Percentiles rank a stretch among this genome's conserved stretches.
These are phyloP conservation scores for Tapirus indicus DNA, from an alignment of 2,797 vertebrate species.

Conservation along the genomic window DNA sequence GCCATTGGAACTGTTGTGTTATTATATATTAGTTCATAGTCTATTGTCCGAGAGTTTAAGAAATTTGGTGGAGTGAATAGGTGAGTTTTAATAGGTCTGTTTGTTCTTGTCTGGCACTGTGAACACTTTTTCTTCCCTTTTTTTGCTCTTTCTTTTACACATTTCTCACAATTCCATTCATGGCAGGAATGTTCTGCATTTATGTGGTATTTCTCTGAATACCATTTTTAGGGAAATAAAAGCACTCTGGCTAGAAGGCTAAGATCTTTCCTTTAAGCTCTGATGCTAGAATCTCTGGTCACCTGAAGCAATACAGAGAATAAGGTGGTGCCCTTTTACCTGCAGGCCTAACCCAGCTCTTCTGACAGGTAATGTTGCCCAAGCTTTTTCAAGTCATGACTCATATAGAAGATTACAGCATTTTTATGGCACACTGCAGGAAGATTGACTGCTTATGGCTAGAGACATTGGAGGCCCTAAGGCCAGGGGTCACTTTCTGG, in stretches of 20 bases:
- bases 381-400: neutral
- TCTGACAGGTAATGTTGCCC: neutral
- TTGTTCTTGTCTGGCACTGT: neutral
- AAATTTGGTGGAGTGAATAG: neutral
- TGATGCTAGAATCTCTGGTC: neutral
- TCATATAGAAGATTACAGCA: neutral
- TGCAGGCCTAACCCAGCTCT: neutral
- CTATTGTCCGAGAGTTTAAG: neutral
- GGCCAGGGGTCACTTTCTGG: neutral
- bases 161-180: neutral
- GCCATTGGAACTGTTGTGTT: neutral
- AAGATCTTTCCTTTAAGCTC: neutral
- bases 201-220: conserved; percentile 51
- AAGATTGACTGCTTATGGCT: neutral
- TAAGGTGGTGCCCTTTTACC: neutral
- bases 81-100: neutral
- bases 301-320: neutral
- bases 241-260: neutral
- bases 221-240: conserved; percentile 50
- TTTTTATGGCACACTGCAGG: neutral
- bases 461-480: neutral
- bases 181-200: neutral
- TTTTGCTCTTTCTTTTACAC: neutral
- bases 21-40: neutral
- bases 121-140: neutral